A percentile compares a stretch with the other conserved stretches of the same genome.
phyloP scores from a whole-genome alignment of 2,113 vertebrate genomes.

The Porphyrio hochstetteri region DNA sequence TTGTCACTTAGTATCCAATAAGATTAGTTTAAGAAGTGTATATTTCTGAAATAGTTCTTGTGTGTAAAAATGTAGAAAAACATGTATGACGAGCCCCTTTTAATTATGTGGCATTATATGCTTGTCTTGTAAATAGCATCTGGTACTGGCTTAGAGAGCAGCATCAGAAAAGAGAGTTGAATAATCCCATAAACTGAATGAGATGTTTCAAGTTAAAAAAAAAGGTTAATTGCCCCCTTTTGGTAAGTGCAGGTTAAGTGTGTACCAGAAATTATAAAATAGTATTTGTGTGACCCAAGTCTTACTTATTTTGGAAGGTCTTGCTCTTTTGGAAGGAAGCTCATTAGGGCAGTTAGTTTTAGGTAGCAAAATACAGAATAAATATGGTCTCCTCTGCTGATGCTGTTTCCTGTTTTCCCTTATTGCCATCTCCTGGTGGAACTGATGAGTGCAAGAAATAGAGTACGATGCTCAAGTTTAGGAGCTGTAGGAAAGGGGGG shows the following conservation, averaged over 20 bases:
- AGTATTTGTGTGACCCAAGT: background rate
- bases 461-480: background rate
- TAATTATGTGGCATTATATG: background rate
- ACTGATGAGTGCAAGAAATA: background rate
- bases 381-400: background rate
- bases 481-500: background rate
- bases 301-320: background rate
- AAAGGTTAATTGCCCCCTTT: background rate
- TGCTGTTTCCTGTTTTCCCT: background rate
- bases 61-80: background rate
- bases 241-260: background rate
- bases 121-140: background rate
- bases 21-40: background rate
- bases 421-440: constrained; percentile 21
- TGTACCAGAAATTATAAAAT: background rate
- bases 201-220: background rate
- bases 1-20: background rate
- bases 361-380: background rate
- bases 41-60: background rate
- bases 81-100: background rate
- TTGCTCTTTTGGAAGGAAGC: background rate
- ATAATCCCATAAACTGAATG: background rate
- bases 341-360: background rate
- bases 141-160: background rate
- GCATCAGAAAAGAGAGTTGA: background rate